A percentile compares a stretch with the other conserved stretches of the same genome.
Conservation (phyloP, 2,113 vertebrate genomes). For the Progne subis region DNA sequence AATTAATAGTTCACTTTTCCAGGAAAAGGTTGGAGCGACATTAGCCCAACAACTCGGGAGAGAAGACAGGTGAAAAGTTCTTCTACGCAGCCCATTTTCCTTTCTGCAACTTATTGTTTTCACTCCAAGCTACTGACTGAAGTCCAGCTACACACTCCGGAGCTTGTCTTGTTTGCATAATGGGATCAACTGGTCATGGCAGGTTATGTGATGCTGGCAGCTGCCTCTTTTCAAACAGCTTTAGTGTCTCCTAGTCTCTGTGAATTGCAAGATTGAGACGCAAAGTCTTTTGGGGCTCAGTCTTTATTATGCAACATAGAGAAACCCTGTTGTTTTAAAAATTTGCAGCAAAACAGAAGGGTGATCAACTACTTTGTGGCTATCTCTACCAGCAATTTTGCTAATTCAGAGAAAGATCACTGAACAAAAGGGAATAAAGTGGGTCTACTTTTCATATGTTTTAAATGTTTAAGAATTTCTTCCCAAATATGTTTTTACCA, state of each 20-base stretch:
- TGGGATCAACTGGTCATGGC: conserved; percentile 46
- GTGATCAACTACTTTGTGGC: not conserved
- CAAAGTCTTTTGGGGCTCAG: not conserved
- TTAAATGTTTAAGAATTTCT: not conserved
- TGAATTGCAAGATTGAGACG: conserved; percentile 7
- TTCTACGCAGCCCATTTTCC: not conserved
- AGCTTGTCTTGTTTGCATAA: conserved; percentile 36
- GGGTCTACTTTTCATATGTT: not conserved
- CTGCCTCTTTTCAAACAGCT: conserved; percentile 40
- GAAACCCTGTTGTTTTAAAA: conserved; percentile 2
- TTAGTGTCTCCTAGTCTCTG: conserved; percentile 8
- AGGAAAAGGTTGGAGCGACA: not conserved
- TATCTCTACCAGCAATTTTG: not conserved
- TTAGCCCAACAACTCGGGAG: not conserved
- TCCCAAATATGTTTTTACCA: not conserved
- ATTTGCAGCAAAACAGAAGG: not conserved
- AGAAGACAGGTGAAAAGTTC: not conserved
- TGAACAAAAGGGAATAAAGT: conserved; percentile 6
- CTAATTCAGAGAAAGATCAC: not conserved
- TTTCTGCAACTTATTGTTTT: not conserved
- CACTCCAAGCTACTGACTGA: not conserved
- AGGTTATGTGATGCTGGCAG: conserved; percentile 21
- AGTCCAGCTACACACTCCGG: not conserved
- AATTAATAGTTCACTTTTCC: not conserved
- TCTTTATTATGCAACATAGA: conserved; percentile 5